phyloP scores from a whole-genome alignment of 2,113 vertebrate species.

The Lampris incognitus region DNA sequence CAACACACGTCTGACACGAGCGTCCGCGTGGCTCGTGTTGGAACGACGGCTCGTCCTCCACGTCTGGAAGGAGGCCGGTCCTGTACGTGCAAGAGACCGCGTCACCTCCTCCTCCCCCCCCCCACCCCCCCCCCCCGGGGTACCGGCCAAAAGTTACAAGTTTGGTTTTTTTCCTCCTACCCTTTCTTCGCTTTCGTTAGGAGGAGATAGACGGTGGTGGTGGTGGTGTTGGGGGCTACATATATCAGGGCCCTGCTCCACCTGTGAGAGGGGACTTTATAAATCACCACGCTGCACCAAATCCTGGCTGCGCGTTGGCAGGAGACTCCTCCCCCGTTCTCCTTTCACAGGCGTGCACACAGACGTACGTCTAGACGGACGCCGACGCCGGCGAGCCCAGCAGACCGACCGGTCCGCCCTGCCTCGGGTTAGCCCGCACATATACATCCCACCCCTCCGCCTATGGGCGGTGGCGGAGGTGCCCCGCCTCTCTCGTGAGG shows the following conservation, averaged over 20 bases:
- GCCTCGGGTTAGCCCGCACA: conserved; percentile 33
- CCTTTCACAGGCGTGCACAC: conserved; percentile 7
- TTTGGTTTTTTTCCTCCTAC: conserved; percentile 29
- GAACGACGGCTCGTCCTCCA: conserved; percentile 28
- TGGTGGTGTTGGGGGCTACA: conserved; percentile 38
- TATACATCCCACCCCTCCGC: conserved; percentile 17
- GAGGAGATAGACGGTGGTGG: conserved; percentile 18
- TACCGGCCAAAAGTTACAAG: conserved; percentile 69
- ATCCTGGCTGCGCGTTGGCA: conserved; percentile 28
- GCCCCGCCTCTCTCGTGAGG: too few species aligned
- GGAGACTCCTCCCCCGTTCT: conserved; percentile 49
- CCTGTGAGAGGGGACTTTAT: conserved; percentile 53
- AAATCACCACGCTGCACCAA: conserved; percentile 49
- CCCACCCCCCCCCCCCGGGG: conserved; percentile 19
- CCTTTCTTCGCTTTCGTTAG: background rate
- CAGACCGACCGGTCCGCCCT: background rate
- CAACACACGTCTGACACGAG: conserved; percentile 63
- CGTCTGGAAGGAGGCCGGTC: conserved; percentile 28
- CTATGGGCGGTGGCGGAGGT: background rate
- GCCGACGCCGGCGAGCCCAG: conserved; percentile 24
- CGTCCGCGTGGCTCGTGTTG: conserved; percentile 46
- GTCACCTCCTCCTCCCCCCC: conserved; percentile 43
- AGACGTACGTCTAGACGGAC: conserved; percentile 28
- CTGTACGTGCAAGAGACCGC: conserved; percentile 6
- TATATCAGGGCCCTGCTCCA: conserved; percentile 64